Evolutionary conservation across 2,888 invertebrate species (phyloP).

Genomic region (Eilema sororculum): DNA sequence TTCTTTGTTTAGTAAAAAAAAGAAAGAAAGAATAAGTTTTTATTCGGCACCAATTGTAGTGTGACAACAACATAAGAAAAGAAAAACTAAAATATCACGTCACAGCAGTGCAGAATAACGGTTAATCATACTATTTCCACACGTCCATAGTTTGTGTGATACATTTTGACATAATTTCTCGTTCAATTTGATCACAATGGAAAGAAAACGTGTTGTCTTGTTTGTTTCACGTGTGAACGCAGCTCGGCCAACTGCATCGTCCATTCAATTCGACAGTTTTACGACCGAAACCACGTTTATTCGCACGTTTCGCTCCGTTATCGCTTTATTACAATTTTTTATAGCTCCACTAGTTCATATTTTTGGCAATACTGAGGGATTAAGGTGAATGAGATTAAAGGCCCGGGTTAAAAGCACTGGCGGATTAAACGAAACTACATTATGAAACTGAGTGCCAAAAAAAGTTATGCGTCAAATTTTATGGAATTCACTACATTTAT

Average conservation of each 20-base stretch:
- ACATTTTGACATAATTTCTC: slow-evolving; percentile 15
- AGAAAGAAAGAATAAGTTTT: too few relatives aligned
- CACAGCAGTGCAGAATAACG: too few relatives aligned
- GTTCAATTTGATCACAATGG: slow-evolving; percentile 32
- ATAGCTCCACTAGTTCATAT: slow-evolving; percentile 79
- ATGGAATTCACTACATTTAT: background rate
- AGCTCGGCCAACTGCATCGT: slow-evolving; percentile 64
- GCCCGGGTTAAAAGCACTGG: slow-evolving; percentile 17
- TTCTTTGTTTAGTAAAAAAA: too few relatives aligned
- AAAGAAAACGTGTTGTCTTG: slow-evolving; percentile 49
- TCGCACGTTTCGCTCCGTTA: slow-evolving; percentile 75
- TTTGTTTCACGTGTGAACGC: slow-evolving; percentile 48
- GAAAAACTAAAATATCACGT: too few relatives aligned
- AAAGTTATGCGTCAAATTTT: background rate
- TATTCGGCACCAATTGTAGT: too few relatives aligned
- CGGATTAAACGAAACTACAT: slow-evolving; percentile 7
- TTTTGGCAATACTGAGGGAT: slow-evolving; percentile 73
- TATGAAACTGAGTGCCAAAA: background rate
- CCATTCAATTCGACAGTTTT: slow-evolving; percentile 80
- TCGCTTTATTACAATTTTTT: slow-evolving; percentile 81
- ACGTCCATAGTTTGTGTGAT: background rate
- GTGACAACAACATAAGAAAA: too few relatives aligned
- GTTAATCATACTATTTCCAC: background rate
- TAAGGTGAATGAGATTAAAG: slow-evolving; percentile 65
- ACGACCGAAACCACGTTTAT: slow-evolving; percentile 74